Percentiles rank a stretch among this genome's conserved stretches.
Conservation (phyloP, 1,140 invertebrate genomes). For the Drosophila burlai region DNA sequence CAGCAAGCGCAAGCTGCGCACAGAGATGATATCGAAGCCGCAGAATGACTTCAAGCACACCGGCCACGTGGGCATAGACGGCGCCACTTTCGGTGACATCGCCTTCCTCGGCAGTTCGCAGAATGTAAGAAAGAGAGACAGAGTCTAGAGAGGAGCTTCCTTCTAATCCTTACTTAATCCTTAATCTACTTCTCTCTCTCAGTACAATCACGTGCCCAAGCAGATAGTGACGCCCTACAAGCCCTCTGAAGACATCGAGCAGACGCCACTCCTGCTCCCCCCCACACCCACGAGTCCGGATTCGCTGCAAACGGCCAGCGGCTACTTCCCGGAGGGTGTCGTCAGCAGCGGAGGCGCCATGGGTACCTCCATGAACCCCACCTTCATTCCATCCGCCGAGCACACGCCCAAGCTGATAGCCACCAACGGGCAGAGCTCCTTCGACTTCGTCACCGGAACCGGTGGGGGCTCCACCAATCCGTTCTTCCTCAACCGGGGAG, state of each 20-base stretch:
- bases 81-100: slow-evolving; percentile 98
- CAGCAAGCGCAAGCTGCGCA: slow-evolving; percentile 89
- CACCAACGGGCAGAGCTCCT: slow-evolving; percentile 74
- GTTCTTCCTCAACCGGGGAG: slow-evolving; percentile 64
- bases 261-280: slow-evolving; percentile 86
- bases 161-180: not conserved
- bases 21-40: slow-evolving; percentile 98
- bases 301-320: slow-evolving; percentile 86
- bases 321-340: slow-evolving; percentile 79
- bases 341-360: slow-evolving; percentile 20
- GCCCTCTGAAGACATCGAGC: slow-evolving; percentile 92
- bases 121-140: slow-evolving; percentile 84
- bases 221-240: slow-evolving; percentile 95
- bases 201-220: slow-evolving; percentile 92
- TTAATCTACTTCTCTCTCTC: no score
- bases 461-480: slow-evolving; percentile 74
- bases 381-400: slow-evolving; percentile 82
- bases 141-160: no score
- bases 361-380: slow-evolving; percentile 76
- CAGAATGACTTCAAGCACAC: slow-evolving; percentile 99
- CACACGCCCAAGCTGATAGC: slow-evolving; percentile 79
- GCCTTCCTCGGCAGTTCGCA: slow-evolving; percentile 89
- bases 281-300: slow-evolving; percentile 86
- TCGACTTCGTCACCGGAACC: slow-evolving; percentile 63
- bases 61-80: slow-evolving; percentile 98